These are phyloP conservation scores for Benthosema pterotum DNA, from an alignment of 2,797 vertebrate genomes.

Conservation along the genomic window DNA sequence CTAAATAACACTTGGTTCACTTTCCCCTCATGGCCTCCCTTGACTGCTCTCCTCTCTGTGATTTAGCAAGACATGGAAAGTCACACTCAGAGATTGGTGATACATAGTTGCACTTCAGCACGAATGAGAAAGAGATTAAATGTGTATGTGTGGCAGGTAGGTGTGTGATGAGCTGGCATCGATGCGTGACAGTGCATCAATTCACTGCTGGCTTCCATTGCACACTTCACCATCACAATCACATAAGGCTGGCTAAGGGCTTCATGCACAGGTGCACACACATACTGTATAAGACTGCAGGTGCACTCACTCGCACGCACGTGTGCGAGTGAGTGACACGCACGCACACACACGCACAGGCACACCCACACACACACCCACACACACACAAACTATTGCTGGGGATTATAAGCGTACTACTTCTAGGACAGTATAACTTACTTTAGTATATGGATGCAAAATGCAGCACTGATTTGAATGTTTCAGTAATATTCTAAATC, in stretches of 20 bases:
- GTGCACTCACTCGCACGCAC: too few species aligned
- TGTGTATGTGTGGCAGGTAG: constrained; percentile 52
- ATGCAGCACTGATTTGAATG: constrained; percentile 9
- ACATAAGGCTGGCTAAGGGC: constrained; percentile 31
- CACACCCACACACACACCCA: too few species aligned
- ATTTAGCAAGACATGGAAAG: constrained; percentile 49
- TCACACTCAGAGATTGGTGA: constrained; percentile 35
- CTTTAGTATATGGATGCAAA: constrained; percentile 17
- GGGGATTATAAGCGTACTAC: too few species aligned
- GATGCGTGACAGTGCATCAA: constrained; percentile 69
- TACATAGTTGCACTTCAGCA: constrained; percentile 36
- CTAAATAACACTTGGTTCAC: constrained; percentile 61
- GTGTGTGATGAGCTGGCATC: constrained; percentile 70
- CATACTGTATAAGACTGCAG: too few species aligned
- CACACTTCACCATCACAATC: constrained; percentile 48
- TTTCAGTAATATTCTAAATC: too few species aligned
- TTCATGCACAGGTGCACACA: constrained; percentile 11
- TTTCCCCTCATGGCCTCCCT: constrained; percentile 23
- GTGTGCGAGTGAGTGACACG: too few species aligned
- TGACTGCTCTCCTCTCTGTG: constrained; percentile 25
- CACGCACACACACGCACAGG: too few species aligned
- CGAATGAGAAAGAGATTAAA: constrained; percentile 62
- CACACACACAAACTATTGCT: too few species aligned
- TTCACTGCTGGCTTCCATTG: constrained; percentile 46
- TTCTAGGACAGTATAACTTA: too few species aligned